Evolutionary conservation across 2,797 vertebrate species (phyloP).

Genomic region (Rhabdophis nuchalis): DNA sequence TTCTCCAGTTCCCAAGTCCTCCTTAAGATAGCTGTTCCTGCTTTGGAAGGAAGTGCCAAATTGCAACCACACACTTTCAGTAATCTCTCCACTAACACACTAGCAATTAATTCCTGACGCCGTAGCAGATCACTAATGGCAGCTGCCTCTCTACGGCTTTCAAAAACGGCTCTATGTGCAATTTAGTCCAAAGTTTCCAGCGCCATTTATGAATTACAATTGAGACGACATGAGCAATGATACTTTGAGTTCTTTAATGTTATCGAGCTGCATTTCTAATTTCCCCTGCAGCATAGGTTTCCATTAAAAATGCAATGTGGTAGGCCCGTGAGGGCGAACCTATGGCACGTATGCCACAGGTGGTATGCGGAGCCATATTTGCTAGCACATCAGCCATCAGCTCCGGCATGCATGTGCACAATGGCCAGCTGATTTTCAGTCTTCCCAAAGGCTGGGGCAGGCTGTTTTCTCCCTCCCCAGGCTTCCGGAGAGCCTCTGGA

Average conservation of each 20-base stretch:
- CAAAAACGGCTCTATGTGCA: background rate
- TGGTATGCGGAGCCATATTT: too few relatives aligned
- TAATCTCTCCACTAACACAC: background rate
- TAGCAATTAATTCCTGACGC: background rate
- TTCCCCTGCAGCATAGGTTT: background rate
- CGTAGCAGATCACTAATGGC: background rate
- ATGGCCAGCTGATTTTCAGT: too few relatives aligned
- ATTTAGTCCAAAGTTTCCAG: background rate
- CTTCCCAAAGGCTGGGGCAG: too few relatives aligned
- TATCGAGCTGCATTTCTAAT: background rate
- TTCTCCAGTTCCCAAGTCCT: background rate
- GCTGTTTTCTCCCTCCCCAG: too few relatives aligned
- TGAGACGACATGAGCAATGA: background rate
- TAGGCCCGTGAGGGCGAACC: too few relatives aligned
- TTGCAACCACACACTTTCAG: background rate
- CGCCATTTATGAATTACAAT: background rate
- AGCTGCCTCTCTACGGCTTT: background rate
- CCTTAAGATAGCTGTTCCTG: background rate
- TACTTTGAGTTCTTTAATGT: background rate
- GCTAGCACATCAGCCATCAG: too few relatives aligned
- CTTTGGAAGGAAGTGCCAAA: background rate
- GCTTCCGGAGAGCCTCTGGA: too few relatives aligned
- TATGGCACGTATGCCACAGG: too few relatives aligned
- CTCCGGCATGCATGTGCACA: too few relatives aligned
- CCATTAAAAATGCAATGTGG: background rate